Evolutionary conservation across 2,113 vertebrate genomes (phyloP).

Genomic region (Synodontis membranacea): DNA sequence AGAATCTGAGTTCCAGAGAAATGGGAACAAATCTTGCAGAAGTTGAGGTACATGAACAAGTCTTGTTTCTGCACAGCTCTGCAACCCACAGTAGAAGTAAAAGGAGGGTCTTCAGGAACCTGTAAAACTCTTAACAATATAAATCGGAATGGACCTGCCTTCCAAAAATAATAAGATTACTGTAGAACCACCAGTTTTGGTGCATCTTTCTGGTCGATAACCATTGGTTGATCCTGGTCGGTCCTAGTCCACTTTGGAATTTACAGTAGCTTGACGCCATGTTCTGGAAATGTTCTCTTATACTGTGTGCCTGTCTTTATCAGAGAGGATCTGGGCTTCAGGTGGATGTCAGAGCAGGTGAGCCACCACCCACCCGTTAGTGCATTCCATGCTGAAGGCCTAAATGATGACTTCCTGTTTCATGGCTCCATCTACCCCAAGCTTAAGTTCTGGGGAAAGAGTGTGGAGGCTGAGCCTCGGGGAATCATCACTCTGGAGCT

Average conservation of each 20-base stretch:
- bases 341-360: constrained; percentile 95
- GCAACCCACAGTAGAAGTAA: background rate
- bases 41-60: background rate
- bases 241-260: background rate
- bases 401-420: constrained; percentile 91
- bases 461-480: constrained; percentile 95
- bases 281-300: background rate
- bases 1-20: background rate
- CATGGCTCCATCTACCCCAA: constrained; percentile 98
- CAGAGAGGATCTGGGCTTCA: constrained; percentile 95
- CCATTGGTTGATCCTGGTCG: background rate
- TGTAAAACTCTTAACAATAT: background rate
- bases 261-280: background rate
- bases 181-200: background rate
- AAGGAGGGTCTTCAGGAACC: background rate
- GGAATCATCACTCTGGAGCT: constrained; percentile 96
- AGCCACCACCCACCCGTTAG: constrained; percentile 98
- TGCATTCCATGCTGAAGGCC: constrained; percentile 94
- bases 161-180: background rate
- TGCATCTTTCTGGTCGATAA: background rate
- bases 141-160: background rate
- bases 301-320: constrained; percentile 32
- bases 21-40: background rate
- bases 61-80: background rate
- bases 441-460: constrained; percentile 98